These are phyloP conservation scores for Hypomecis punctinalis DNA, from an alignment of 2,888 invertebrate species.

Conservation along the genomic window DNA sequence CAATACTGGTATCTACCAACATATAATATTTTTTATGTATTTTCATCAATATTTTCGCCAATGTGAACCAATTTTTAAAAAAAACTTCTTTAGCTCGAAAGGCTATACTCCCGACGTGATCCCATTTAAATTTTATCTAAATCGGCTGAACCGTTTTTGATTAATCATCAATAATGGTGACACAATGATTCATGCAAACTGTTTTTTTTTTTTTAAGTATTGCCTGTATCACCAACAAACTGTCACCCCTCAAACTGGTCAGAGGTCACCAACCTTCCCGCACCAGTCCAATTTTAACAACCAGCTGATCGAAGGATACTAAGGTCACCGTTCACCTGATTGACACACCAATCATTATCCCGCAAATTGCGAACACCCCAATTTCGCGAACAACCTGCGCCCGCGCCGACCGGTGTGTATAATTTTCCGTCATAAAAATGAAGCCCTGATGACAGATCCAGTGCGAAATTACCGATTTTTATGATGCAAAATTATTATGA, in stretches of 20 bases:
- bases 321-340: constrained; percentile 36
- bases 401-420: constrained; percentile 44
- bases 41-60: too few species aligned
- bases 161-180: too few species aligned
- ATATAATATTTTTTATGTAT: too few species aligned
- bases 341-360: constrained; percentile 41
- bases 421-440: constrained; percentile 64
- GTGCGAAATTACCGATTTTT: constrained; percentile 54
- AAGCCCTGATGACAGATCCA: constrained; percentile 59
- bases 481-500: constrained; percentile 54
- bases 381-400: constrained; percentile 26
- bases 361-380: constrained; percentile 33
- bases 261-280: constrained; percentile 7
- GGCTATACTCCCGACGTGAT: too few species aligned
- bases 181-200: too few species aligned
- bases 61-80: too few species aligned
- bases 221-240: not conserved
- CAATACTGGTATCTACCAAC: too few species aligned
- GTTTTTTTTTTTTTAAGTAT: too few species aligned
- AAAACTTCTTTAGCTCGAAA: too few species aligned
- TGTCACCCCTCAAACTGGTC: not conserved
- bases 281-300: not conserved
- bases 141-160: too few species aligned
- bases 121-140: too few species aligned
- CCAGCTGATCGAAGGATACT: constrained; percentile 5